Conservation (phyloP, 2,797 vertebrate species). For the Ataeniobius toweri region DNA sequence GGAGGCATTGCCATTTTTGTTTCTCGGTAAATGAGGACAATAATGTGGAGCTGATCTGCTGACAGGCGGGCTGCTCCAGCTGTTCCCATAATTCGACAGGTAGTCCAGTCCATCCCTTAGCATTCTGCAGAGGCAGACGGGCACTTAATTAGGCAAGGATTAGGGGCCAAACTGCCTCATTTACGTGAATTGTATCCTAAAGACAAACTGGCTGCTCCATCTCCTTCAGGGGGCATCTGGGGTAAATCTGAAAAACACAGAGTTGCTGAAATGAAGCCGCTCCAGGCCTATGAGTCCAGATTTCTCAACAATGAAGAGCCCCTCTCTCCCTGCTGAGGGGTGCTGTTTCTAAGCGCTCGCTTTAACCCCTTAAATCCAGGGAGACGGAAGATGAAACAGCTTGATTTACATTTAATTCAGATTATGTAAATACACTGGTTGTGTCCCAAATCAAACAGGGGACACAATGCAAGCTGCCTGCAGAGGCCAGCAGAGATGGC, state of each 20-base stretch:
- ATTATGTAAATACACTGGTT: constrained; percentile 81
- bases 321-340: constrained; percentile 57
- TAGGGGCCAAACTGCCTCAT: constrained; percentile 74
- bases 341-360: constrained; percentile 58
- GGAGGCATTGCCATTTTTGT: constrained; percentile 29
- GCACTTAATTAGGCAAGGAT: constrained; percentile 76
- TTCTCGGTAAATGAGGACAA: constrained; percentile 59
- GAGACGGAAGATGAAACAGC: constrained; percentile 73
- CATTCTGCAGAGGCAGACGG: constrained; percentile 62
- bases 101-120: constrained; percentile 59
- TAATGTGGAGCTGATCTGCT: constrained; percentile 69
- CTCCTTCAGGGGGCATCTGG: constrained; percentile 61
- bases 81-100: constrained; percentile 73
- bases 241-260: constrained; percentile 64
- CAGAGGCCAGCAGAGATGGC: constrained; percentile 52
- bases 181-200: constrained; percentile 71
- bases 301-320: constrained; percentile 59
- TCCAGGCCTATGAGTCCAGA: constrained; percentile 61
- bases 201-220: constrained; percentile 53
- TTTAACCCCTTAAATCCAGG: constrained; percentile 77
- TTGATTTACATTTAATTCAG: constrained; percentile 83
- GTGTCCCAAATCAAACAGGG: constrained; percentile 68
- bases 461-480: constrained; percentile 59
- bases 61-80: constrained; percentile 67
- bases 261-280: constrained; percentile 59